These are phyloP conservation scores for Calliopsis andreniformis DNA, from an alignment of 1,140 invertebrate genomes.

Conservation along the genomic window DNA sequence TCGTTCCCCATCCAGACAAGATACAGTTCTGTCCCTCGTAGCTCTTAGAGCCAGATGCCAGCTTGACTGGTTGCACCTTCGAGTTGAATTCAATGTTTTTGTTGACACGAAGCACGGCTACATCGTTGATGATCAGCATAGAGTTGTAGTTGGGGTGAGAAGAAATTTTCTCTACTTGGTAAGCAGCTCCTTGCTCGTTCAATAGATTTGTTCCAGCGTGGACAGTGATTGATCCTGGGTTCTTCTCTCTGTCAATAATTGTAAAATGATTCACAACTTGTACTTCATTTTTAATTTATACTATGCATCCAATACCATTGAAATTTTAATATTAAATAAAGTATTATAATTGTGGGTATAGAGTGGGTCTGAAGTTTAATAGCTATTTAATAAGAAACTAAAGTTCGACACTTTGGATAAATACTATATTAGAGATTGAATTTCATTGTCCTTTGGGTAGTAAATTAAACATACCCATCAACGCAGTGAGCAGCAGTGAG, in stretches of 20 bases:
- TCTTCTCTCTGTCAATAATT: background rate
- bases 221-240: slow-evolving; percentile 44
- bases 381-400: too few species aligned
- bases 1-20: slow-evolving; percentile 80
- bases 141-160: slow-evolving; percentile 74
- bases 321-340: too few species aligned
- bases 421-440: background rate
- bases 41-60: slow-evolving; percentile 38
- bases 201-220: slow-evolving; percentile 69
- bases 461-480: slow-evolving; percentile 52
- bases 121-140: slow-evolving; percentile 75
- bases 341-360: too few species aligned
- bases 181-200: slow-evolving; percentile 57
- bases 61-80: slow-evolving; percentile 71
- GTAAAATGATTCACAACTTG: too few species aligned
- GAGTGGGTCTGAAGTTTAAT: too few species aligned
- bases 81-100: slow-evolving; percentile 68
- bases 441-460: background rate
- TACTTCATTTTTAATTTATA: too few species aligned
- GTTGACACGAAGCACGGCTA: slow-evolving; percentile 79
- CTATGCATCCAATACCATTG: too few species aligned
- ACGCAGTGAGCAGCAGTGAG: slow-evolving; percentile 84
- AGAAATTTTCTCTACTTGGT: slow-evolving; percentile 66
- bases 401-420: too few species aligned
- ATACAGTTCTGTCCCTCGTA: slow-evolving; percentile 46